Conservation (phyloP, 2,888 invertebrate species). For the Sarcophaga variegata region DNA sequence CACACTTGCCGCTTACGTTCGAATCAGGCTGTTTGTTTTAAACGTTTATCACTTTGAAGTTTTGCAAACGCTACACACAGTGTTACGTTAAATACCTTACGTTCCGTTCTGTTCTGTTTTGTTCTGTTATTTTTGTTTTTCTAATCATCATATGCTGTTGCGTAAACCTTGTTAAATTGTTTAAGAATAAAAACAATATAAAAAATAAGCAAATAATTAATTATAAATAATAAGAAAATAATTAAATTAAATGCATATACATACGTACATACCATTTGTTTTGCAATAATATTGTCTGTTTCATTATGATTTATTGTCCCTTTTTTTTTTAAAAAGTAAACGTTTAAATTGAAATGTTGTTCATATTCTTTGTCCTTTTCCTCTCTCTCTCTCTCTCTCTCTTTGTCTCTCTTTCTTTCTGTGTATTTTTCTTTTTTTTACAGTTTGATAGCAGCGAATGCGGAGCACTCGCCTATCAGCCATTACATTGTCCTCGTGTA, state of each 20-base stretch:
- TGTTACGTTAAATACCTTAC: no score
- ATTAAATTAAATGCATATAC: not conserved
- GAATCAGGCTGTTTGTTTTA: no score
- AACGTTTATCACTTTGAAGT: no score
- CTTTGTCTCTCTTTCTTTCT: not conserved
- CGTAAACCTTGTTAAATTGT: no score
- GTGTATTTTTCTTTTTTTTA: constrained; percentile 52
- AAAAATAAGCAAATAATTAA: no score
- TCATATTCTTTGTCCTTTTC: constrained; percentile 48
- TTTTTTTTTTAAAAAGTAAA: not conserved
- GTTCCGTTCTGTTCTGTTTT: no score
- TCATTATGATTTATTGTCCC: not conserved
- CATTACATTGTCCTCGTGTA: constrained; percentile 81
- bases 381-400: constrained; percentile 35
- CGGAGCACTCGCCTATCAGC: constrained; percentile 77
- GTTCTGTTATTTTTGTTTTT: no score
- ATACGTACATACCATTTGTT: not conserved
- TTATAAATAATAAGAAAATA: constrained; percentile 2
- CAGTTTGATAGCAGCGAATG: constrained; percentile 81
- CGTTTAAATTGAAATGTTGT: constrained; percentile 57
- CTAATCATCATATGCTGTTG: no score
- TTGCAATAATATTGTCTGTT: not conserved
- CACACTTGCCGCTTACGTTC: no score
- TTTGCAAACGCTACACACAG: no score
- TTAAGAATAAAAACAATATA: no score